Evolutionary conservation across 2,113 vertebrate species (phyloP).

Genomic region (Microcebus lehilahytsara): DNA sequence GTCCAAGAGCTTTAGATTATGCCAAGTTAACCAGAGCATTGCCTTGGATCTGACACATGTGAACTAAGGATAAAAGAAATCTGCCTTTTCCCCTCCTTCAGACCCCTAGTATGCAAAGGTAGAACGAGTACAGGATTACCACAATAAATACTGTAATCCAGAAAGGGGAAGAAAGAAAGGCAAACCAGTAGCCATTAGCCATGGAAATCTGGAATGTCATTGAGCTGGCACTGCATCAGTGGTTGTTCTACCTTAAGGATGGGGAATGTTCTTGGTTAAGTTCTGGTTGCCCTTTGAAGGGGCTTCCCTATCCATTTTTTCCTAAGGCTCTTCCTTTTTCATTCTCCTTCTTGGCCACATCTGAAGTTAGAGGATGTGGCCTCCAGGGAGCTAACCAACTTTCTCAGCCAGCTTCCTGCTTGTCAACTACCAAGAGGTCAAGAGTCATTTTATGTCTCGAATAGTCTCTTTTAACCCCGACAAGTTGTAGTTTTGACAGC

Average conservation of each 20-base stretch:
- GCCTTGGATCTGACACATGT: background rate
- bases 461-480: background rate
- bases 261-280: background rate
- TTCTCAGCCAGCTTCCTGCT: background rate
- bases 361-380: background rate
- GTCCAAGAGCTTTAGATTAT: background rate
- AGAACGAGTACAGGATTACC: background rate
- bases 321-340: background rate
- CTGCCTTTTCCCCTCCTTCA: background rate
- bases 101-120: too few species aligned
- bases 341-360: too few species aligned
- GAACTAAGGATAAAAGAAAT: background rate
- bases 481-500: background rate
- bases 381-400: fast-evolving
- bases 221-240: fast-evolving
- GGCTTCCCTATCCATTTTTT: fast-evolving
- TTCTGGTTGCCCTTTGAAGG: background rate
- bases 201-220: background rate
- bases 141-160: background rate
- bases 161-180: too few species aligned
- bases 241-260: background rate
- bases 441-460: background rate
- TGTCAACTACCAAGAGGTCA: background rate
- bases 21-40: background rate
- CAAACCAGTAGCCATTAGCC: fast-evolving